Conservation (phyloP, 1,140 invertebrate species). For the Zaprionus vittiger region DNA sequence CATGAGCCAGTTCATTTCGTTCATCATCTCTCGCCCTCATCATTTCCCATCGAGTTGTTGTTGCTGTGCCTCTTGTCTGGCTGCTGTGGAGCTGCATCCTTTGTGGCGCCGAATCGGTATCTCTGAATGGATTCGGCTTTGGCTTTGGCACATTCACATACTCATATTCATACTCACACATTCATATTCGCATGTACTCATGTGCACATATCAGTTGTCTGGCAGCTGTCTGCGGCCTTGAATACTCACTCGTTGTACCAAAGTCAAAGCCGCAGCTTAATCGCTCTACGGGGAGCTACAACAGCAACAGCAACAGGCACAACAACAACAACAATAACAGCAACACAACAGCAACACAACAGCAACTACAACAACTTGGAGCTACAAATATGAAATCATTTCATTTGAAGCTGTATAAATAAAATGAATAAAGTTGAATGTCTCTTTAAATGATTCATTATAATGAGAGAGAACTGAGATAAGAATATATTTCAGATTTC, state of each 20-base stretch:
- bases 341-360: background rate
- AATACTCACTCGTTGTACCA: conserved; percentile 46
- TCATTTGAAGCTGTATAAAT: conserved; percentile 43
- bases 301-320: conserved; percentile 22
- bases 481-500: too few relatives aligned
- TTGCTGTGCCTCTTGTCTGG: conserved; percentile 33
- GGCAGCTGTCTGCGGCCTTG: conserved; percentile 82
- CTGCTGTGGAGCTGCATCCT: conserved; percentile 57
- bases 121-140: conserved; percentile 53
- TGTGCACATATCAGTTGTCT: conserved; percentile 83
- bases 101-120: conserved; percentile 62
- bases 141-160: conserved; percentile 51
- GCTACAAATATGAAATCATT: conserved; percentile 48
- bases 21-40: conserved; percentile 50
- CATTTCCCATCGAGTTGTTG: conserved; percentile 35
- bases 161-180: conserved; percentile 37
- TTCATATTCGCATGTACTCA: conserved; percentile 65
- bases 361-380: conserved; percentile 16
- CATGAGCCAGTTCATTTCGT: conserved; percentile 72
- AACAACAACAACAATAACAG: conserved; percentile 28
- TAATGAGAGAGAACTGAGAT: too few relatives aligned
- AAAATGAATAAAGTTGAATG: background rate
- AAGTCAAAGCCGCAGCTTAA: conserved; percentile 78
- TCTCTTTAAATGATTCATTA: background rate
- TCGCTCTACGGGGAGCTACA: conserved; percentile 53